Percentiles rank a stretch among this genome's conserved stretches.
Evolutionary conservation across 2,797 vertebrate genomes (phyloP).

Genomic region (Enteromius argenteus): DNA sequence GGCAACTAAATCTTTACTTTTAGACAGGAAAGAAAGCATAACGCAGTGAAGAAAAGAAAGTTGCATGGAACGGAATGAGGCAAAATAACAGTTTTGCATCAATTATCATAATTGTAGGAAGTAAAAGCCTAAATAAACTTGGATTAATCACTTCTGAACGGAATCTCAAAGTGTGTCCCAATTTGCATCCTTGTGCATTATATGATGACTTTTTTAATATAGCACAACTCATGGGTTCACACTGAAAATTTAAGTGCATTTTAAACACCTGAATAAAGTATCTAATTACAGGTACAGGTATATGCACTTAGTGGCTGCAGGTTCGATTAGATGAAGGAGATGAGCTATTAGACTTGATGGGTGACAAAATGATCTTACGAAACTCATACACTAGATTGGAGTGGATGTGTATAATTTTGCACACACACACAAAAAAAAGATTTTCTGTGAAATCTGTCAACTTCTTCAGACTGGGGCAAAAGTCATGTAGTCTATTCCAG

Average conservation of each 20-base stretch:
- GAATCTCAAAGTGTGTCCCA: neutral
- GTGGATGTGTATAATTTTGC: no score
- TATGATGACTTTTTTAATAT: no score
- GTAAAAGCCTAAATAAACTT: neutral
- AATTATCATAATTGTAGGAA: neutral
- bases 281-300: neutral
- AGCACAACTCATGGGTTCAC: no score
- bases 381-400: neutral
- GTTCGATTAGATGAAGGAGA: neutral
- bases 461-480: neutral
- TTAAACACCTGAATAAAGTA: neutral
- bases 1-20: neutral
- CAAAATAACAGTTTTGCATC: neutral
- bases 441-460: neutral
- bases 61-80: neutral
- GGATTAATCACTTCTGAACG: neutral
- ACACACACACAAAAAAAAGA: no score
- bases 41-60: neutral
- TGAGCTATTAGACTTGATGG: neutral
- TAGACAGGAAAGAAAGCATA: neutral
- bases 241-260: no score
- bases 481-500: neutral
- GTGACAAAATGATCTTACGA: neutral
- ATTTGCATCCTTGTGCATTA: neutral
- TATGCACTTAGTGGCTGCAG: neutral